Percentiles rank a stretch among this genome's conserved stretches.
phyloP scores from a whole-genome alignment of 1,140 invertebrate genomes.

The Pristionchus pacificus region DNA sequence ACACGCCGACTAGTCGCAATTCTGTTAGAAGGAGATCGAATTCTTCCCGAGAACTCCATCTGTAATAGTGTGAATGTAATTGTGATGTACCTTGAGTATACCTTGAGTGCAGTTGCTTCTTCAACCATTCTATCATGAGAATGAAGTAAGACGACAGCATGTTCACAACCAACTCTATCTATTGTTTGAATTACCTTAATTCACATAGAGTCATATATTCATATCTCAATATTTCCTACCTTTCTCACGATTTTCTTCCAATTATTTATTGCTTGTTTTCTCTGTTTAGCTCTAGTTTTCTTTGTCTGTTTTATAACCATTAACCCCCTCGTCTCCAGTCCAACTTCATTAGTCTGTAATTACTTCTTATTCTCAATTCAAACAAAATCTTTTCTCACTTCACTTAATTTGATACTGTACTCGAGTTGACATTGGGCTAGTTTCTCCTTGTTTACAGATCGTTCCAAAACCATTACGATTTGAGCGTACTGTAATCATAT shows the following conservation, averaged over 20 bases:
- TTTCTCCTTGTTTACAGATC: constrained; percentile 81
- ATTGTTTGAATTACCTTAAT: constrained; percentile 36
- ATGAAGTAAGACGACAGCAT: constrained; percentile 31
- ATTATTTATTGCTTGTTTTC: constrained; percentile 89
- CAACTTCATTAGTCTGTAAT: constrained; percentile 59
- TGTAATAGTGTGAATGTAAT: neutral
- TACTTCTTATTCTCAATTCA: neutral
- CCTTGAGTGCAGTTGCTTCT: constrained; percentile 9
- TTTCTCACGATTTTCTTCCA: constrained; percentile 76
- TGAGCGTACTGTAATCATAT: constrained; percentile 80
- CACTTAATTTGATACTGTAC: constrained; percentile 86
- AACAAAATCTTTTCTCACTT: constrained; percentile 56
- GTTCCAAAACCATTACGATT: constrained; percentile 88
- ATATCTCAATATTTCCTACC: neutral
- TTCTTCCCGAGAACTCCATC: neutral
- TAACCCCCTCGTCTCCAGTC: constrained; percentile 69
- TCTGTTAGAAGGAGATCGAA: neutral
- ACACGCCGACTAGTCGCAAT: neutral
- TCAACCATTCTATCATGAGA: constrained; percentile 32
- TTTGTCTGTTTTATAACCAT: constrained; percentile 96
- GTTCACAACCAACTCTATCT: constrained; percentile 36
- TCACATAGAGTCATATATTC: constrained; percentile 9
- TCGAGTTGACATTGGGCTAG: constrained; percentile 84
- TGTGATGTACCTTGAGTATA: too few species aligned
- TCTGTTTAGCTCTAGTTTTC: constrained; percentile 88